Base-by-base conservation (phyloP, 2,797 vertebrate species). In the Corythornis leucogaster region DNA sequence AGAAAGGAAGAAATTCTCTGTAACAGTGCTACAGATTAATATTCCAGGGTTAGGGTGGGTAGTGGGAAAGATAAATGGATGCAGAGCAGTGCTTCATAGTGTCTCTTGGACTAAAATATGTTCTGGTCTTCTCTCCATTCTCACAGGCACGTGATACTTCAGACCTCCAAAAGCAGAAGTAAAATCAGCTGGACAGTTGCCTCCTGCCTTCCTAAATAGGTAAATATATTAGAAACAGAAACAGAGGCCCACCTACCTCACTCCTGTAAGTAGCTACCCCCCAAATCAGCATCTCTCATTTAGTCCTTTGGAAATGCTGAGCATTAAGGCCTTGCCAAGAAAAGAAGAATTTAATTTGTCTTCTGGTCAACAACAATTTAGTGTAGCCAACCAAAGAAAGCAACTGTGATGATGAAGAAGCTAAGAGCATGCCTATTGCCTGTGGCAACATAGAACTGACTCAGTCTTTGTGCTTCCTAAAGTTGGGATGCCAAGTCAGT, bases 111-210 rank as follows among this genome's bases (percentile, higher is more conserved):
- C 26, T 79, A 51, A 91, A 88, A 63, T 12, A 10, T 79, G 6
- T 77, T 86, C 38, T 92, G 31, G 5, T 90, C 35, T 87, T 58
- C 50, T 87, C n/a, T 91, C 22, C 15, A 11, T 94, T 71, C 42
- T 85, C 35, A 43, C 74, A 93, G 86, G 77, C 35, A 73, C 40
- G 4, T 61, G 71, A 33, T n/a, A 86, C 67, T 83, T 43, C 66
- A 87, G 81, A 92, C 43, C 70, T 75, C 75, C 74, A 86, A 80
- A 75, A 75, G 58, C 74, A 62, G 75, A 85, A 95, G 43, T 87
- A 59, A 88, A 80, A 84, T 91, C 76, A 88, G 30, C 70, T 58
- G 71, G 67, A 58, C 50, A 31, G 43, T 77, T 89, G 63, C 76
- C 50, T 93, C 45, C 81, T 87, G 62, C 73, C 63, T 70, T 86